A percentile compares a stretch with the other conserved stretches of the same genome.
Conservation (phyloP, 2,888 invertebrate genomes). For the Acleris emargana region DNA sequence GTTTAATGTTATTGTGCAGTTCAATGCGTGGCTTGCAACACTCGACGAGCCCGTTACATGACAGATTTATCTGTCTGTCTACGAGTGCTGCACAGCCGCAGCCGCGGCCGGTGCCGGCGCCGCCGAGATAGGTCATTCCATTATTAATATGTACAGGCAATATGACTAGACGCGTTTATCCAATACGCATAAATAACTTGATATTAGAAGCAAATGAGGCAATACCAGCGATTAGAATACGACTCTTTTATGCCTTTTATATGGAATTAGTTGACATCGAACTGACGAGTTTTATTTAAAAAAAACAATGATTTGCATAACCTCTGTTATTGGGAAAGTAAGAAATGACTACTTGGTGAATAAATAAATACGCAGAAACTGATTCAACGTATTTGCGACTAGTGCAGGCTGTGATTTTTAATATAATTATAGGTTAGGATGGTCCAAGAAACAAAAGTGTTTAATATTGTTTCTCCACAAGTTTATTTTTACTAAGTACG, state of each 20-base stretch:
- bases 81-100: conserved; percentile 21
- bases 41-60: conserved; percentile 62
- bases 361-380: conserved; percentile 25
- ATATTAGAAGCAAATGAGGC: conserved; percentile 15
- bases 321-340: conserved; percentile 30
- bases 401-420: conserved; percentile 15
- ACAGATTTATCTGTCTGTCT: conserved; percentile 57
- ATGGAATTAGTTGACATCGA: conserved; percentile 14
- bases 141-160: conserved; percentile 39
- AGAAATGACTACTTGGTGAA: conserved; percentile 15
- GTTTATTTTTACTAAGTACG: too few relatives aligned
- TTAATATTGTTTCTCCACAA: too few relatives aligned
- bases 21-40: conserved; percentile 64
- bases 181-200: conserved; percentile 7
- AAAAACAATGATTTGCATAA: conserved; percentile 31
- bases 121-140: conserved; percentile 48
- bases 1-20: conserved; percentile 77
- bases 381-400: conserved; percentile 26
- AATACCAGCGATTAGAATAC: conserved; percentile 16
- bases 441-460: too few relatives aligned
- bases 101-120: conserved; percentile 1
- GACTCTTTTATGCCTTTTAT: conserved; percentile 25
- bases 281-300: conserved; percentile 25
- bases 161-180: conserved; percentile 16
- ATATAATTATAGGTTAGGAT: too few relatives aligned